phyloP scores from a whole-genome alignment of 1,140 invertebrate species.

The Heterodera schachtii region DNA sequence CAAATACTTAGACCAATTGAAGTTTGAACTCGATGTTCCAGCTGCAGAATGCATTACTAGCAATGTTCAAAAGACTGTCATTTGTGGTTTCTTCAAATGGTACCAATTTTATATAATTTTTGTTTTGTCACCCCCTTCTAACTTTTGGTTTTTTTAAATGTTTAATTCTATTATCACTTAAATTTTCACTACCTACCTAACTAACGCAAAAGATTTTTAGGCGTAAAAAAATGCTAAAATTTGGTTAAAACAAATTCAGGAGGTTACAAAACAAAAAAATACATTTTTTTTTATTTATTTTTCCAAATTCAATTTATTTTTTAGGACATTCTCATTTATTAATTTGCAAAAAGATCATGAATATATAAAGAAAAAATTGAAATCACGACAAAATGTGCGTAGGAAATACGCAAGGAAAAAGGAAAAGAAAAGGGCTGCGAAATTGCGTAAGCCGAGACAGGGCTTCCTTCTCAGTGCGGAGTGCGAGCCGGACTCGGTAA shows the following conservation, averaged over 20 bases:
- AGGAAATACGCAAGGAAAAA: neutral
- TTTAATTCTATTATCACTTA: no score
- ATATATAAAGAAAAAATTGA: neutral
- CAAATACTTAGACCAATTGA: neutral
- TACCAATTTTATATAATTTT: neutral
- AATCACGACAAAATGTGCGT: neutral
- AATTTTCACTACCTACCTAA: no score
- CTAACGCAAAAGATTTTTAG: no score
- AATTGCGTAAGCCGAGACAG: neutral
- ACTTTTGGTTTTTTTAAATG: no score
- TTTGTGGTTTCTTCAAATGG: neutral
- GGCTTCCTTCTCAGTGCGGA: neutral
- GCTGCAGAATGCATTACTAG: neutral
- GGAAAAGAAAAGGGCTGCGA: neutral
- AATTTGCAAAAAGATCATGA: neutral
- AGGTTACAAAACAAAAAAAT: no score
- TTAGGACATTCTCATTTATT: neutral
- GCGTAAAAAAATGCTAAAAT: no score
- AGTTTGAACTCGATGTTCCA: neutral
- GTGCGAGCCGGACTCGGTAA: neutral
- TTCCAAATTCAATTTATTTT: neutral
- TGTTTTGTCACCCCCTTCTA: no score
- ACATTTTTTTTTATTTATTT: neutral
- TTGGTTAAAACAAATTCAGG: no score
- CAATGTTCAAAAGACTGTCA: neutral